Base-by-base conservation (phyloP, 2,113 vertebrate genomes). In the Trichechus manatus region DNA sequence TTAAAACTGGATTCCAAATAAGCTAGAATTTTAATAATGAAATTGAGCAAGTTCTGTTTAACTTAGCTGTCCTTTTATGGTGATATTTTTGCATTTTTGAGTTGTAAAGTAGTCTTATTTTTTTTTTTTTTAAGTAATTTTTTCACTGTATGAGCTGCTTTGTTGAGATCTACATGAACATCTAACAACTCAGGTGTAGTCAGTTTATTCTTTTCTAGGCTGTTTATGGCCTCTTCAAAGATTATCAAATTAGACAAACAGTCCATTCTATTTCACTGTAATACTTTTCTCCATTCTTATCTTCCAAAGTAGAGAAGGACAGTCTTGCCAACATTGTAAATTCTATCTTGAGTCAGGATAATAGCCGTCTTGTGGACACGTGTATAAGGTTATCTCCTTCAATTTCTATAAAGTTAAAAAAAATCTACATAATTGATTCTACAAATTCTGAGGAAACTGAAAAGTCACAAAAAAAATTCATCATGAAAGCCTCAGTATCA, bases 191-290 rank as follows among this genome's bases (percentile, higher is more conserved):
- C 15, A 56, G 8, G 39, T 84, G 22, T 29, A 91, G 75, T 75
- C 19, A 93, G 10, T 84, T 90, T 31, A 25, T 91, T 6, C 31
- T 80, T 94, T 93, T 61, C 39, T 87, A 25, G 47, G 19, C 33
- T 63, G 22, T 39, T 87, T 42, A 29, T 47, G 25, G 2, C 19
- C 25, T 44, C 19, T 74, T 91, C 29, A 91, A 84, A 88, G n/a
- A 74, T 94, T 6, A 90, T 31, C 22, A 74, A 42, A 78, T 95
- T 90, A 19, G 33, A 84, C 23, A 93, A 93, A 47, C 59, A 77
- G 6, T 6, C 44, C 39, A 25, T 80, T 66, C 6, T 81, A 9
- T 66, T 74, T 84, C 68, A 64, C 25, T 70, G 4, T 44, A 75
- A 61, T 61, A 29, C 5, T 63, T 68, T 87, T 79, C n/a, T 96